These are phyloP conservation scores for Polyommatus icarus DNA, from an alignment of 2,888 invertebrate species.

Conservation along the genomic window DNA sequence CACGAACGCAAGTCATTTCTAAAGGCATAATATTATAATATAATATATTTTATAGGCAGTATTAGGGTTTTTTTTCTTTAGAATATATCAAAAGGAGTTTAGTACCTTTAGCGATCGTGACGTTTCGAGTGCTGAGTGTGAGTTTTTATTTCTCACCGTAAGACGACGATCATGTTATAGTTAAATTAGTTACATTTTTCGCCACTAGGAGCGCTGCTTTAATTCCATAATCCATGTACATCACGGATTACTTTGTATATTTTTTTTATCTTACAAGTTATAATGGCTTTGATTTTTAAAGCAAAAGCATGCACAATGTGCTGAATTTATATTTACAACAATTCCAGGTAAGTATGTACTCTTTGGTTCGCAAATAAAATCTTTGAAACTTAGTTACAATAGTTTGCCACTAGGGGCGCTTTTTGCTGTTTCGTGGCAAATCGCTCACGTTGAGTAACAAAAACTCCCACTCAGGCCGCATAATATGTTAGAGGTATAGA, in stretches of 20 bases:
- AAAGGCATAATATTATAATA: no score
- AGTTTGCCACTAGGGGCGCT: not conserved
- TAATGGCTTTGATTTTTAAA: no score
- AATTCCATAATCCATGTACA: not conserved
- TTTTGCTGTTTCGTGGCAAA: rapidly evolving
- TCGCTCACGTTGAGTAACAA: not conserved
- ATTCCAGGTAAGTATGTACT: no score
- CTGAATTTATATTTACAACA: no score
- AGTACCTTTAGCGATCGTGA: not conserved
- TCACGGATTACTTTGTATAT: not conserved
- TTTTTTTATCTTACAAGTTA: no score
- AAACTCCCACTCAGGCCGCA: not conserved
- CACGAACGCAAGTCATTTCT: not conserved
- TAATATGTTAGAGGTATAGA: constrained; percentile 5
- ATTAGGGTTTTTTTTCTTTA: not conserved
- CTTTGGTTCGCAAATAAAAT: no score
- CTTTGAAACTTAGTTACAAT: not conserved
- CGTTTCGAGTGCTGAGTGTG: no score
- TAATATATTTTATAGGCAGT: not conserved
- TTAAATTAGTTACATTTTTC: not conserved
- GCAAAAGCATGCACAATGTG: no score
- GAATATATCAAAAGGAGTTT: not conserved
- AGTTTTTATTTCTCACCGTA: no score
- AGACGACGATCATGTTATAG: not conserved
- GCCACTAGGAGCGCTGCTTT: not conserved